Base-by-base conservation (phyloP, 2,113 vertebrate genomes). In the Choloepus hoffmanni region DNA sequence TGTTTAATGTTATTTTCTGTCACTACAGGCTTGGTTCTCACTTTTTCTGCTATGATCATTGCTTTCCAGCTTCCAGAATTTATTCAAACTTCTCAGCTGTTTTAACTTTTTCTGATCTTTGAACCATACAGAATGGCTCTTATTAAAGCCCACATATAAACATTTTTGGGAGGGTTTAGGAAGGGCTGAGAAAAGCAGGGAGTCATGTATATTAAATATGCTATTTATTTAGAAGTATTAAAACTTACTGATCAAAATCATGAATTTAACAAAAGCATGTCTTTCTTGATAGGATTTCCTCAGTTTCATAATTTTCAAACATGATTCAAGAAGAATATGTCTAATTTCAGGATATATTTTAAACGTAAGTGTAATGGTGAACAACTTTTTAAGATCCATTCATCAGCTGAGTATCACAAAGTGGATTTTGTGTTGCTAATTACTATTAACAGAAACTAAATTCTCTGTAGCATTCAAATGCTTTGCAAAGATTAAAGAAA, bases 361-460 rank as follows among this genome's bases (percentile, higher is more conserved):
- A 83, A 95, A 83, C 7, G n/a, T 11, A 78, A 2, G 4, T 79
- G 12, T 40, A 93, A 82, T 78, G 8, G 0, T 70, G 70, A 76
- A n/a, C 1, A 76, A 33, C 5, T 76, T 85, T 92, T 74, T 82
- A 88, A 89, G 90, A 18, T 89, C 30, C 15, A 30, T 73, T 91
- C 91, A 50, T 67, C 73, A 70, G 33, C 89, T 23, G 83, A 94
- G 33, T 77, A 70, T 28, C 7, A 86, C 50, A 58, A 62, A 19
- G 40, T 74, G 8, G 3, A 50, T 79, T 95, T 91, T 89, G 55
- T 85, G 89, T 89, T 93, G 43, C 26, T 95, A 95, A 86, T 93
- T 92, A 48, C 16, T 90, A 79, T 60, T 55, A 76, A 85, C 2
- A 95, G 14, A 50, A 18, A 67, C 26, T 93, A 74, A 92, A 92